phyloP scores from a whole-genome alignment of 2,888 invertebrate genomes.

The Monoplex corrugatus region DNA sequence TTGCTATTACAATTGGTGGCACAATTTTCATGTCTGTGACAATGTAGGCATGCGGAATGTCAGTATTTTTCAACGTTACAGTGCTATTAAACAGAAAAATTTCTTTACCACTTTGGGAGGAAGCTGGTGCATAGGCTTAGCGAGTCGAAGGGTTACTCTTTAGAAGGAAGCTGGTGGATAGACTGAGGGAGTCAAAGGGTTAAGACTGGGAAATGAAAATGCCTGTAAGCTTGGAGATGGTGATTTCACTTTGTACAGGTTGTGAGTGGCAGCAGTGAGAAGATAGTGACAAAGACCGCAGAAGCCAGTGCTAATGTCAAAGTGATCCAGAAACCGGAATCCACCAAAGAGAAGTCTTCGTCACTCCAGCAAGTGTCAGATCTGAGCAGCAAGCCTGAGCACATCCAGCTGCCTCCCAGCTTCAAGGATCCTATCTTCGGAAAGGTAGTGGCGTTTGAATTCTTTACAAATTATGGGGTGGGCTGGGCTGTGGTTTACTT shows the following conservation, averaged over 20 bases:
- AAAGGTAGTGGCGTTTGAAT: slow-evolving; percentile 56
- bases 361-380: slow-evolving; percentile 18
- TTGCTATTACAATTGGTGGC: too few species aligned
- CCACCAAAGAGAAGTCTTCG: slow-evolving; percentile 49
- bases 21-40: too few species aligned
- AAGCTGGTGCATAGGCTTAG: too few species aligned
- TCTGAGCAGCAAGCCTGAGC: slow-evolving; percentile 67
- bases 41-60: too few species aligned
- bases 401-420: slow-evolving; percentile 80
- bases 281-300: slow-evolving; percentile 69
- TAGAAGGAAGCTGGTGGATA: neutral
- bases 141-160: too few species aligned
- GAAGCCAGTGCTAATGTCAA: slow-evolving; percentile 70
- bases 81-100: too few species aligned
- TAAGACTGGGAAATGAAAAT: too few species aligned
- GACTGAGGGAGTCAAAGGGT: too few species aligned
- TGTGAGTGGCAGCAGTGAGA: slow-evolving; percentile 70
- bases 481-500: too few species aligned
- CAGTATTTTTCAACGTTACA: too few species aligned
- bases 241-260: neutral
- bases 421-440: slow-evolving; percentile 76
- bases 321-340: slow-evolving; percentile 73
- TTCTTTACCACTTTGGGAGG: too few species aligned
- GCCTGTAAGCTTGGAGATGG: neutral
- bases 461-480: too few species aligned